Evolutionary conservation across 2,113 vertebrate genomes (phyloP), one percentile per base, ranked within the genome.

Genomic region (Cyanoderma ruficeps): DNA sequence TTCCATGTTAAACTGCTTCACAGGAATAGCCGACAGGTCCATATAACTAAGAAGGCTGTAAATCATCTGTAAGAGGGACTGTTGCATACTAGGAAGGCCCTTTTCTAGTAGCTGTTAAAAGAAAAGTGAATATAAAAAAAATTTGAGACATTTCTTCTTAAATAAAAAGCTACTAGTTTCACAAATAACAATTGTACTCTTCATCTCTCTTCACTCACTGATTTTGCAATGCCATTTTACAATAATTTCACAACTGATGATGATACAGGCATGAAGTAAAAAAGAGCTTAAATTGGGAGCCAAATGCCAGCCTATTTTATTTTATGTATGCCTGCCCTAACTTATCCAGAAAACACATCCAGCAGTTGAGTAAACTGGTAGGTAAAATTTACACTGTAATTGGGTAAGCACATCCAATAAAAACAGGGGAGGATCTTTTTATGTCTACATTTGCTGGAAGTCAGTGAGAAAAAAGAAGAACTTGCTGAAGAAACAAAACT

Each of bases 21-120:
- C 98, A 44, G 99, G 99, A 92, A 99, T 98, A 12, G 98, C 97
- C 4, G 98, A 99, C 77, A 99, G 97, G 93, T 99, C 99, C 99
- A 99, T 98, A 84, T 99, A 99, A 96, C 99, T 99, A 56, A 99
- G 98, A 91, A 99, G 98, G 83, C 99, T 99, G 97, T 99, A 99
- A 93, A 99, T 99, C 83, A 99, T 99, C 94, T 99, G 99, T 35
- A 99, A 98, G 64, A 99, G 98, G 35, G 99, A 99, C 96, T 99
- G 99, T 28, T 99, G 99, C 99, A 99, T 99, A 71, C 98, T 98
- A 77, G 99, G 99, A 90, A 99, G 99, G 19, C 99, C 99, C 77
- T 99, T 99, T 95, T 99, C 99, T 71, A 99, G 97, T 42, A 99
- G 97, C 99, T 99, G 93, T 56, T 47, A 69, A 68, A 78, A 89